A percentile compares a stretch with the other conserved stretches of the same genome.
phyloP scores from a whole-genome alignment of 2,113 vertebrate species.

The Calidris pygmaea region DNA sequence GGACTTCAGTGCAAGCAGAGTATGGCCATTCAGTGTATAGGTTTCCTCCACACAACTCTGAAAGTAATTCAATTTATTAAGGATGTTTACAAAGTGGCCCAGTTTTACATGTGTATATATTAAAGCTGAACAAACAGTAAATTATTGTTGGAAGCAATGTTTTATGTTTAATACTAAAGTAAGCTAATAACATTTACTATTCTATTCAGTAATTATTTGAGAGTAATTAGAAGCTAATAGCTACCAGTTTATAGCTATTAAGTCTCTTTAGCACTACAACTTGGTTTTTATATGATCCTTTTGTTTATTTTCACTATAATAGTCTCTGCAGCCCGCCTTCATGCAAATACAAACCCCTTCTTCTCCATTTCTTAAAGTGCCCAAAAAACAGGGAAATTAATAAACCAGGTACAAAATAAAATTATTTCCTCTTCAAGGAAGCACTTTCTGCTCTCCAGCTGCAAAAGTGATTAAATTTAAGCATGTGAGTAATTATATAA shows the following conservation, averaged over 20 bases:
- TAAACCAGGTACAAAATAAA: neutral
- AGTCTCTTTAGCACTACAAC: slow-evolving; percentile 29
- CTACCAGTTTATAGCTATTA: slow-evolving; percentile 47
- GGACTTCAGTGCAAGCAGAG: neutral
- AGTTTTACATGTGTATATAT: neutral
- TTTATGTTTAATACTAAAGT: slow-evolving; percentile 61
- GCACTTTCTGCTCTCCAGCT: neutral
- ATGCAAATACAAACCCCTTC: neutral
- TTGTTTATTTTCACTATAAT: slow-evolving; percentile 28
- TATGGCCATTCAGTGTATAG: rapidly evolving
- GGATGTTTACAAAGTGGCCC: neutral
- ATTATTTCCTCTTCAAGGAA: neutral
- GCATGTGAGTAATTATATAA: neutral
- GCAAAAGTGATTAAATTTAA: neutral
- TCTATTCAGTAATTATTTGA: slow-evolving; percentile 66
- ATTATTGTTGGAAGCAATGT: slow-evolving; percentile 50
- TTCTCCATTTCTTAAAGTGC: neutral
- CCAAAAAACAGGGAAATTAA: neutral
- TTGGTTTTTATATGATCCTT: slow-evolving; percentile 45
- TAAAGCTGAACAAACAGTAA: slow-evolving; percentile 25
- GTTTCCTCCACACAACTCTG: neutral
- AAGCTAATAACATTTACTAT: slow-evolving; percentile 52
- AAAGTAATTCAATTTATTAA: neutral
- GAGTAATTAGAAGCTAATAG: slow-evolving; percentile 62
- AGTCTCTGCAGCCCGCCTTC: neutral